A percentile compares a stretch with the other conserved stretches of the same genome.
Evolutionary conservation across 1,140 invertebrate genomes (phyloP).

Genomic region (Zeugodacus cucurbitae): DNA sequence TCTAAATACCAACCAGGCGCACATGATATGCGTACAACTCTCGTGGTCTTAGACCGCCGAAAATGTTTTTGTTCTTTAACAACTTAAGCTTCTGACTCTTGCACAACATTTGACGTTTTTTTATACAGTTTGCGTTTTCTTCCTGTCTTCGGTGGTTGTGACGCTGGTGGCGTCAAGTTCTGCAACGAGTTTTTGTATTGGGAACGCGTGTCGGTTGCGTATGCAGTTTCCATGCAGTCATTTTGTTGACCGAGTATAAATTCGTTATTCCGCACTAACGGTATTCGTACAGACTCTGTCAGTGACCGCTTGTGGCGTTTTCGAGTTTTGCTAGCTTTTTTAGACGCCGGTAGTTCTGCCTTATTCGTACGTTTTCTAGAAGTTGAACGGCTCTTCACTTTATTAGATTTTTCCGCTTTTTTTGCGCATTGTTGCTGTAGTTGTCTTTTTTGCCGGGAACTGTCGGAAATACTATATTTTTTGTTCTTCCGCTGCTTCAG

Average conservation of each 20-base stretch:
- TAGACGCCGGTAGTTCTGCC: neutral
- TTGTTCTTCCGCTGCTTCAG: neutral
- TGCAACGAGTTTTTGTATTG: neutral
- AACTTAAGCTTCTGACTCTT: neutral
- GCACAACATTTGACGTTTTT: neutral
- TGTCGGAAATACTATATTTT: neutral
- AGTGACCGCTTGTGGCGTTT: neutral
- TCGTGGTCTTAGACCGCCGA: neutral
- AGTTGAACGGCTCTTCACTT: no score
- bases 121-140: neutral
- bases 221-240: neutral
- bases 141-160: neutral
- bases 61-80: no score
- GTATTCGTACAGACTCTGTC: neutral
- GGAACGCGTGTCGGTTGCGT: neutral
- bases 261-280: neutral
- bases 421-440: neutral
- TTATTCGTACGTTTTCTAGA: neutral
- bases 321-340: neutral
- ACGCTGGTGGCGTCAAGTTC: neutral
- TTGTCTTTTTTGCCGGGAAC: neutral
- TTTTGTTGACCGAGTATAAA: neutral
- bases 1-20: no score
- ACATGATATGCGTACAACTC: no score
- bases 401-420: neutral